Percentiles rank a stretch among this genome's conserved stretches.
phyloP scores from a whole-genome alignment of 2,113 vertebrate species.

The Campylorhamphus procurvoides region DNA sequence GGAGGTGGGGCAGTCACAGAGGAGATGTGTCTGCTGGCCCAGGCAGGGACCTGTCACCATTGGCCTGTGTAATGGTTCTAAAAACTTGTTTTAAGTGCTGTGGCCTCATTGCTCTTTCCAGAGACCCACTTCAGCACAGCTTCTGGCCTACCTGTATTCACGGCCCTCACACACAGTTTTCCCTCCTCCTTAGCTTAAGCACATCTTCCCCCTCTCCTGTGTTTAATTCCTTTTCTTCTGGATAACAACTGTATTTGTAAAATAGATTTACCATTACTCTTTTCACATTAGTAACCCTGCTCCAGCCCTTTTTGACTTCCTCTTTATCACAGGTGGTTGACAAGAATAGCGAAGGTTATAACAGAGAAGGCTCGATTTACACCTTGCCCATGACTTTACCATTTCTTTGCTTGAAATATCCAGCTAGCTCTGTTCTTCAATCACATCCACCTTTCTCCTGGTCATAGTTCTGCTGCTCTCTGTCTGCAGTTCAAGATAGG shows the following conservation, averaged over 20 bases:
- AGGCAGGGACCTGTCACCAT: background rate
- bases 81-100: background rate
- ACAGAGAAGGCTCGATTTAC: background rate
- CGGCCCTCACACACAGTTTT: background rate
- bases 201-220: background rate
- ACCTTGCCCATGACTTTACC: background rate
- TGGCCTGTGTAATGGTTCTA: background rate
- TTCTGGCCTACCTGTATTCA: background rate
- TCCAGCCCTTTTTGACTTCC: background rate
- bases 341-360: background rate
- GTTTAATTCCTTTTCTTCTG: background rate
- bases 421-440: background rate
- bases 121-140: background rate
- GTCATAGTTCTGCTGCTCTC: background rate
- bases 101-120: background rate
- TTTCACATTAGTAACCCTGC: background rate
- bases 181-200: background rate
- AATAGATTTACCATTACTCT: background rate
- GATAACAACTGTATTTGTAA: background rate
- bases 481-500: background rate
- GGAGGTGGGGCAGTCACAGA: background rate
- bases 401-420: background rate
- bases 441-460: background rate
- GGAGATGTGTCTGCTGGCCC: background rate
- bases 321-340: background rate